These are phyloP conservation scores for Chironomus tentans DNA, from an alignment of 2,888 invertebrate genomes.

Conservation along the genomic window DNA sequence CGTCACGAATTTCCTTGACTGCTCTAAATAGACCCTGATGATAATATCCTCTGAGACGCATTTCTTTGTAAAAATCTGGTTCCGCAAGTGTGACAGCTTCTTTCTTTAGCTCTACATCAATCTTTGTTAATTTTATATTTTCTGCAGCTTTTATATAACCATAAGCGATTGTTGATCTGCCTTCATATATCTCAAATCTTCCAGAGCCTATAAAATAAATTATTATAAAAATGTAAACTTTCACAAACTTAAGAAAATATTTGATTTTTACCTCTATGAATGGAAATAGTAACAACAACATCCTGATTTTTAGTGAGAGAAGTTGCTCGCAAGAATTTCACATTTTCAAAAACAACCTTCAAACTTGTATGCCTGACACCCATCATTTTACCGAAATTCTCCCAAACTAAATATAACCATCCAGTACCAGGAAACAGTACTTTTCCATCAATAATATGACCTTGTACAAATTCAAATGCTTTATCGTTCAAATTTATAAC, in stretches of 20 bases:
- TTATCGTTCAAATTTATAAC: conserved; percentile 53
- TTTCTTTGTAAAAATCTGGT: conserved; percentile 43
- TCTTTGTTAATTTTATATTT: conserved; percentile 30
- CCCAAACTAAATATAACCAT: conserved; percentile 40
- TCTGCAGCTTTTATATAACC: conserved; percentile 35
- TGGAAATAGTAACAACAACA: conserved; percentile 34
- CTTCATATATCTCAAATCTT: conserved; percentile 39
- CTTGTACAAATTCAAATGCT: conserved; percentile 60
- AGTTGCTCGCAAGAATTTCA: conserved; percentile 52
- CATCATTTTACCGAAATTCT: conserved; percentile 41
- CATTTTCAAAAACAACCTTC: conserved; percentile 33
- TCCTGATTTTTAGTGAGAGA: conserved; percentile 44
- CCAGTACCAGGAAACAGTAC: conserved; percentile 57
- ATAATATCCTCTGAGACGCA: conserved; percentile 47
- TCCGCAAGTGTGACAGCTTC: conserved; percentile 11
- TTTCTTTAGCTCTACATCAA: not conserved
- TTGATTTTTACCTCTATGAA: conserved; percentile 32
- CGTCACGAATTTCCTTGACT: conserved; percentile 41
- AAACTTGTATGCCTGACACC: conserved; percentile 41
- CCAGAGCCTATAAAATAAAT: conserved; percentile 32
- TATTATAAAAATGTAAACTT: too few relatives aligned
- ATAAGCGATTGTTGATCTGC: conserved; percentile 38
- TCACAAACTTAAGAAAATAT: too few relatives aligned
- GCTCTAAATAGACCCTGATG: conserved; percentile 45
- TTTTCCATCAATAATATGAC: conserved; percentile 73